Conservation (phyloP, 2,888 invertebrate species). For the Dryomyza anilis region DNA sequence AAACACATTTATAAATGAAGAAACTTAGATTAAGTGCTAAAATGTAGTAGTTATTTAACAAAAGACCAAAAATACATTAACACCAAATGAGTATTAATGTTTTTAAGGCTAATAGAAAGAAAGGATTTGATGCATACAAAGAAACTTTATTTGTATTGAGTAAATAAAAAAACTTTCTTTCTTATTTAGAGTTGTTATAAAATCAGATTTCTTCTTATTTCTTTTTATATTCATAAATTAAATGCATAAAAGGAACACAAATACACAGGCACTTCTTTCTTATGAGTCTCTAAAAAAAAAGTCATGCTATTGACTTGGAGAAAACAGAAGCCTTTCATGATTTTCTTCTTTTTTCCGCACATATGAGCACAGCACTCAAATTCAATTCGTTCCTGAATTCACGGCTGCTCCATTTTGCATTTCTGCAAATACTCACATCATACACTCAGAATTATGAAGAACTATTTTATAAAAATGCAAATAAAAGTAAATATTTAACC, state of each 20-base stretch:
- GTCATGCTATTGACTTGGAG: background rate
- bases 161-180: too few species aligned
- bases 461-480: too few species aligned
- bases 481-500: too few species aligned
- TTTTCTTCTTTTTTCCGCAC: conserved; percentile 23
- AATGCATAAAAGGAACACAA: conserved; percentile 15
- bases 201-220: conserved; percentile 1
- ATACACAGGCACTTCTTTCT: background rate
- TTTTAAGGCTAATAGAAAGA: too few species aligned
- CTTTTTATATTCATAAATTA: conserved; percentile 17
- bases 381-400: too few species aligned
- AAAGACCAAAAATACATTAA: background rate
- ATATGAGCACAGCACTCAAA: conserved; percentile 12
- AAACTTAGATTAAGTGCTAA: too few species aligned
- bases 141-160: too few species aligned
- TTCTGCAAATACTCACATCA: too few species aligned
- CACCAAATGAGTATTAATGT: conserved; percentile 9
- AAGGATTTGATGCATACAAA: too few species aligned
- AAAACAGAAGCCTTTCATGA: background rate
- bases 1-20: too few species aligned
- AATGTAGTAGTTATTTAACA: conserved; percentile 6
- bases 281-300: background rate
- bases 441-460: too few species aligned
- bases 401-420: conserved; percentile 4
- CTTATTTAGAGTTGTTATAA: too few species aligned